These are phyloP conservation scores for Lepidurus apus DNA, from an alignment of 1,140 invertebrate species.

Conservation along the genomic window DNA sequence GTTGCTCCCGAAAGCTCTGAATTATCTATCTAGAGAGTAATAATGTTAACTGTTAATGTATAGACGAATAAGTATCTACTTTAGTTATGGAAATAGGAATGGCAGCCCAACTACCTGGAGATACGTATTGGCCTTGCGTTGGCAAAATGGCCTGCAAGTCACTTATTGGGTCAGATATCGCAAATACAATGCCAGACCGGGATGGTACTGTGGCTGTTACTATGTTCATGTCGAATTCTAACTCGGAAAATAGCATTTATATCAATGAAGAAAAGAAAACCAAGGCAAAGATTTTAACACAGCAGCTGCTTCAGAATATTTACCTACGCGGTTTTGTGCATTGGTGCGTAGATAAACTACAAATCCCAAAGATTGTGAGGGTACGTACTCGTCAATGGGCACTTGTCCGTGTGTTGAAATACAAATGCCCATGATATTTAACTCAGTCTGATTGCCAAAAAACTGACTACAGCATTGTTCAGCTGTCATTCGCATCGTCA, in stretches of 20 bases:
- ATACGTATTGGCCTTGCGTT: conserved; percentile 16
- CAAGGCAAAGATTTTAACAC: background rate
- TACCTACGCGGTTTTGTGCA: conserved; percentile 30
- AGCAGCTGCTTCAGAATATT: background rate
- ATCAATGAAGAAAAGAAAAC: background rate
- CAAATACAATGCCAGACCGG: conserved; percentile 21
- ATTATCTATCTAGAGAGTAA: conserved; percentile 28
- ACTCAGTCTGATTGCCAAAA: conserved; percentile 29
- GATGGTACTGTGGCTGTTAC: conserved; percentile 26
- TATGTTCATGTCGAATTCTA: conserved; percentile 23
- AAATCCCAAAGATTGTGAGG: conserved; percentile 29
- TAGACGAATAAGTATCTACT: background rate
- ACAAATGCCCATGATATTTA: conserved; percentile 27
- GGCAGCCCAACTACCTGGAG: conserved; percentile 29
- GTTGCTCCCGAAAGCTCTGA: background rate
- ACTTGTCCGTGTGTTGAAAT: conserved; percentile 24
- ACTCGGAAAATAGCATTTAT: background rate
- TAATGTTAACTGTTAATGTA: background rate
- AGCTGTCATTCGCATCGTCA: background rate
- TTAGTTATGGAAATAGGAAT: conserved; percentile 27
- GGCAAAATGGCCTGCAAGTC: conserved; percentile 20
- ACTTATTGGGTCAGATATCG: conserved; percentile 25
- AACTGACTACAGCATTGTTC: conserved; percentile 27
- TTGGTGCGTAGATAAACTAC: conserved; percentile 29
- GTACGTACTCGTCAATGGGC: conserved; percentile 13